A percentile compares a stretch with the other conserved stretches of the same genome.
phyloP scores from a whole-genome alignment of 2,888 invertebrate genomes.

The Xylophagus ater region DNA sequence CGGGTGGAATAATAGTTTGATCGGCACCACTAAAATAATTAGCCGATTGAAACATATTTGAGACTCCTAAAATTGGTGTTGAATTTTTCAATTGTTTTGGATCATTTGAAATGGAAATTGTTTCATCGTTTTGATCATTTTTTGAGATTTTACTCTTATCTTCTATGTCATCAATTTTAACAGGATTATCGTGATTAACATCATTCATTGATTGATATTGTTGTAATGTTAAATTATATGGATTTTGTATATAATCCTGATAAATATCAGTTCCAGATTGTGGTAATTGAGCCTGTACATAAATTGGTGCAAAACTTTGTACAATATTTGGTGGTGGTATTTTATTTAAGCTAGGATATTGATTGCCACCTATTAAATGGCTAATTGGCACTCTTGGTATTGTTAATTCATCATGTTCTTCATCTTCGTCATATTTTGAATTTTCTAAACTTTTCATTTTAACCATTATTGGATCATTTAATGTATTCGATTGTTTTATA shows the following conservation, averaged over 20 bases:
- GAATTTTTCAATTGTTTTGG: conserved; percentile 11
- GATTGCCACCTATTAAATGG: conserved; percentile 29
- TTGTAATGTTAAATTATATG: conserved; percentile 38
- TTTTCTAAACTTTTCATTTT: too few relatives aligned
- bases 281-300: conserved; percentile 20
- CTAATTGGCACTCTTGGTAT: conserved; percentile 31
- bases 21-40: conserved; percentile 52
- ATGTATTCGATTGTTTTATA: background rate
- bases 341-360: conserved; percentile 32
- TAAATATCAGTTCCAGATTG: conserved; percentile 30
- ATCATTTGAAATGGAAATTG: background rate
- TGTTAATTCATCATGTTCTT: too few relatives aligned
- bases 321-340: conserved; percentile 32
- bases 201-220: too few relatives aligned
- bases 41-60: conserved; percentile 49
- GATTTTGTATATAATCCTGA: conserved; percentile 36
- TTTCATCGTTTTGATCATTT: background rate
- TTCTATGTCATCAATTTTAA: too few relatives aligned
- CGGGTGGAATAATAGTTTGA: conserved; percentile 43
- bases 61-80: conserved; percentile 26
- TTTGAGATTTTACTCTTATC: too few relatives aligned
- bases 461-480: background rate
- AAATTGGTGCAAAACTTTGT: conserved; percentile 34
- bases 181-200: too few relatives aligned
- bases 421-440: too few relatives aligned